A percentile compares a stretch with the other conserved stretches of the same genome.
Conservation (phyloP, 2,888 invertebrate genomes). For the Torymus auratus region DNA sequence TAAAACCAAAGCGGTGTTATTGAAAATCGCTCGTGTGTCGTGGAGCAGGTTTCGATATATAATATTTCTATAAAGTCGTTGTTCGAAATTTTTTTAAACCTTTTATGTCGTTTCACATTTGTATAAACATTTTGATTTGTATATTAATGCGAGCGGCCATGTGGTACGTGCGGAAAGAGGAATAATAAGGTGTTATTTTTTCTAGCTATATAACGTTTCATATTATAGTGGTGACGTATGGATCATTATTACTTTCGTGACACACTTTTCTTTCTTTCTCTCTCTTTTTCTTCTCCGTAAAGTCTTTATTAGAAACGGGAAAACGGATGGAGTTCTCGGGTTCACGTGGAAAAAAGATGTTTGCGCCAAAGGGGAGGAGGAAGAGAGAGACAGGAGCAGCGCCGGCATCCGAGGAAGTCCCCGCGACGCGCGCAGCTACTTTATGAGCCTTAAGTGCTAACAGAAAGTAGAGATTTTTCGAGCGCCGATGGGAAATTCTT, state of each 20-base stretch:
- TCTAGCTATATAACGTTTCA: not conserved
- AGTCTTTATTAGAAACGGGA: conserved; percentile 55
- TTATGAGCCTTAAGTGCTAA: conserved; percentile 52
- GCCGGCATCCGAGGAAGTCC: conserved; percentile 28
- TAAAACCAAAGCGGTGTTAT: conserved; percentile 23
- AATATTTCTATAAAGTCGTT: no score
- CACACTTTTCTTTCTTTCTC: conserved; percentile 2
- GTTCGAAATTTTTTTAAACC: no score
- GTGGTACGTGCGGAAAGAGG: not conserved
- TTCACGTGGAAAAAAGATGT: conserved; percentile 42
- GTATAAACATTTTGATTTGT: no score
- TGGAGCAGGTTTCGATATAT: no score
- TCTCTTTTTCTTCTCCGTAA: not conserved
- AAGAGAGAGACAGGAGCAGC: conserved; percentile 4
- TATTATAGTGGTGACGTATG: conserved; percentile 28
- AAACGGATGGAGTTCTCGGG: conserved; percentile 48
- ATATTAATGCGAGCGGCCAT: no score
- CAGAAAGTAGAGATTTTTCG: conserved; percentile 36
- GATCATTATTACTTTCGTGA: conserved; percentile 44
- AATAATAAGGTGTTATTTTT: not conserved
- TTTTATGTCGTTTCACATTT: no score
- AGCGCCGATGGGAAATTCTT: conserved; percentile 42
- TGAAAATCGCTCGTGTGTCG: conserved; percentile 9
- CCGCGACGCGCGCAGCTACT: conserved; percentile 17
- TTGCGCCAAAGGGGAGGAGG: conserved; percentile 14